phyloP scores from a whole-genome alignment of 2,797 vertebrate genomes.

The Sebastes kiyomatsui region DNA sequence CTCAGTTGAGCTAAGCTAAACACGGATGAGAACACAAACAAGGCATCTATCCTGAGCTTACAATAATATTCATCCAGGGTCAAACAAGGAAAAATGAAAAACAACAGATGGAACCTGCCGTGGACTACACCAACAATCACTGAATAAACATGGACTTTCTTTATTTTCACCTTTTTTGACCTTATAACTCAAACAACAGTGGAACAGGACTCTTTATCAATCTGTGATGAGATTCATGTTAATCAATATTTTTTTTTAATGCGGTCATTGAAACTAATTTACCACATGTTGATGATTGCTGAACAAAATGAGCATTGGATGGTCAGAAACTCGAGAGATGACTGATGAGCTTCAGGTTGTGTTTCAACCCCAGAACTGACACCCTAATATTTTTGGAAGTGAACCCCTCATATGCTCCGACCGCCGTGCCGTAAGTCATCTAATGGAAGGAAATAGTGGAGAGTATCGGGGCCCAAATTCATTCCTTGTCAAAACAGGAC shows the following conservation, averaged over 20 bases:
- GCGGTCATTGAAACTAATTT: conserved; percentile 3
- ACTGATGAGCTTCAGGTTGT: conserved; percentile 43
- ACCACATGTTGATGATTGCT: conserved; percentile 22
- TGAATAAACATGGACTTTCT: conserved; percentile 51
- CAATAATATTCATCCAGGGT: conserved; percentile 57
- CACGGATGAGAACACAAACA: conserved; percentile 28
- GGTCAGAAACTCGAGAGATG: conserved; percentile 7
- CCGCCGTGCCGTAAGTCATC: conserved; percentile 44
- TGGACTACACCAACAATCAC: conserved; percentile 10
- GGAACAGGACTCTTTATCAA: neutral
- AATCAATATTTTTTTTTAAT: neutral
- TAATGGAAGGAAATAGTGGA: conserved; percentile 53
- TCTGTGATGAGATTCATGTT: neutral
- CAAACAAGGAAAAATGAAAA: conserved; percentile 58
- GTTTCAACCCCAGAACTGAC: conserved; percentile 46
- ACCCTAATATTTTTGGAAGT: conserved; percentile 35
- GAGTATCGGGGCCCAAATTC: conserved; percentile 55
- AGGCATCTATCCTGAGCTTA: conserved; percentile 19
- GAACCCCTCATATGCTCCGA: conserved; percentile 30
- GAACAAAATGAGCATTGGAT: neutral
- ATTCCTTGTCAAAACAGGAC: conserved; percentile 76
- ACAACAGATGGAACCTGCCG: conserved; percentile 62
- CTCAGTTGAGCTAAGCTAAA: neutral
- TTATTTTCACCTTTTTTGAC: conserved; percentile 4
- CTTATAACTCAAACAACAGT: neutral